A percentile compares a stretch with the other conserved stretches of the same genome.
Conservation (phyloP, 2,113 vertebrate species). For the Sceloporus tristichus region DNA sequence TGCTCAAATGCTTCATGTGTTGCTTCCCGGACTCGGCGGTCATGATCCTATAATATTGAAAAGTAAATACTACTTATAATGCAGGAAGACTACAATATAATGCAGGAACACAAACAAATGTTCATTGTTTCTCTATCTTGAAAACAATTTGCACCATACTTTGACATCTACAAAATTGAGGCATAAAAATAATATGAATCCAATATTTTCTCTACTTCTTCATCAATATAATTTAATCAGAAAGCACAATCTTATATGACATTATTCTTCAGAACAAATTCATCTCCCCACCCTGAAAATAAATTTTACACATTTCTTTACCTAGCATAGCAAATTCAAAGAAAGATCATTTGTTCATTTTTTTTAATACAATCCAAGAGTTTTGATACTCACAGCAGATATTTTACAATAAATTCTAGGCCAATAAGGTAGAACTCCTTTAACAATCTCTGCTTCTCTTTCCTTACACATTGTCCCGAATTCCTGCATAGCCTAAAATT, state of each 20-base stretch:
- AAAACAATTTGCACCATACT: not conserved
- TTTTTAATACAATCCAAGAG: not conserved
- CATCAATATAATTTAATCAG: not conserved
- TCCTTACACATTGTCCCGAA: constrained; percentile 96
- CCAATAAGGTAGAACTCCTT: constrained; percentile 98
- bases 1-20: constrained; percentile 95
- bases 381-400: constrained; percentile 85
- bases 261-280: constrained; percentile 20
- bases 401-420: constrained; percentile 97
- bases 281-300: not conserved
- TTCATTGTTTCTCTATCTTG: not conserved
- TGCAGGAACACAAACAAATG: not conserved
- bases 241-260: constrained; percentile 2
- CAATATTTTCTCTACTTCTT: not conserved
- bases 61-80: not conserved
- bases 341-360: not conserved
- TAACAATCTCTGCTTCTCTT: constrained; percentile 89
- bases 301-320: not conserved
- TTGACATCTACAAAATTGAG: not conserved
- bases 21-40: constrained; percentile 95
- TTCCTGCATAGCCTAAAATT: constrained; percentile 93
- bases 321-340: not conserved
- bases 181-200: not conserved
- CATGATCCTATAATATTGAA: constrained; percentile 84
- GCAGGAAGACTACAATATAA: not conserved